These are phyloP conservation scores for Sebastes hubbsi DNA, from an alignment of 2,797 vertebrate genomes.

Conservation along the genomic window DNA sequence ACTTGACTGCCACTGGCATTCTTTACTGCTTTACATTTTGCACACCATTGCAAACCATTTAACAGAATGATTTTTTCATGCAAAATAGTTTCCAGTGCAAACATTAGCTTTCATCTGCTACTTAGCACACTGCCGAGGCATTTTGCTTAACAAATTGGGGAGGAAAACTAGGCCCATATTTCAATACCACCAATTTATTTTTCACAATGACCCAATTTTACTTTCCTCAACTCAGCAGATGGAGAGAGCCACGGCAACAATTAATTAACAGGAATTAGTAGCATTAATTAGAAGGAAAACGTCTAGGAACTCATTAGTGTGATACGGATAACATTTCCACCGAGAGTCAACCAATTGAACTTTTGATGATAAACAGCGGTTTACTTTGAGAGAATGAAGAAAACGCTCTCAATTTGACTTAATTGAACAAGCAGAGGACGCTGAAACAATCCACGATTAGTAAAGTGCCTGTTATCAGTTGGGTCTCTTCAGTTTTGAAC, in stretches of 20 bases:
- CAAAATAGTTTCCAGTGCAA: conserved; percentile 63
- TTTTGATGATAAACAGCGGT: conserved; percentile 75
- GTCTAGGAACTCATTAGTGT: conserved; percentile 78
- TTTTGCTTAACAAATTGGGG: conserved; percentile 75
- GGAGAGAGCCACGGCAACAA: conserved; percentile 81
- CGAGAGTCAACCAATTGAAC: conserved; percentile 75
- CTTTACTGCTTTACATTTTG: conserved; percentile 60
- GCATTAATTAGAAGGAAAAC: conserved; percentile 83
- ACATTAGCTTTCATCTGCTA: conserved; percentile 64
- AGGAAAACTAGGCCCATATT: conserved; percentile 58
- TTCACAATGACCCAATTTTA: conserved; percentile 78
- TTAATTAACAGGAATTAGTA: conserved; percentile 86
- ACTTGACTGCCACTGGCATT: conserved; percentile 51
- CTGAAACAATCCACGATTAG: conserved; percentile 66
- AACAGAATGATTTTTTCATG: conserved; percentile 59
- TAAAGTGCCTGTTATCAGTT: conserved; percentile 48
- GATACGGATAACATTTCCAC: conserved; percentile 79
- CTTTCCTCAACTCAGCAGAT: conserved; percentile 78
- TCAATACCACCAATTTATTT: conserved; percentile 55
- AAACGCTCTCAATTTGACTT: conserved; percentile 59
- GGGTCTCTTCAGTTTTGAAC: conserved; percentile 33
- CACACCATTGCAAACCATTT: conserved; percentile 60
- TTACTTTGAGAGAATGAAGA: conserved; percentile 53
- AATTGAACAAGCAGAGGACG: conserved; percentile 70
- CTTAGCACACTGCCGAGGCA: conserved; percentile 54